Conservation (phyloP, 1,140 invertebrate genomes). For the Goniozus legneri region DNA sequence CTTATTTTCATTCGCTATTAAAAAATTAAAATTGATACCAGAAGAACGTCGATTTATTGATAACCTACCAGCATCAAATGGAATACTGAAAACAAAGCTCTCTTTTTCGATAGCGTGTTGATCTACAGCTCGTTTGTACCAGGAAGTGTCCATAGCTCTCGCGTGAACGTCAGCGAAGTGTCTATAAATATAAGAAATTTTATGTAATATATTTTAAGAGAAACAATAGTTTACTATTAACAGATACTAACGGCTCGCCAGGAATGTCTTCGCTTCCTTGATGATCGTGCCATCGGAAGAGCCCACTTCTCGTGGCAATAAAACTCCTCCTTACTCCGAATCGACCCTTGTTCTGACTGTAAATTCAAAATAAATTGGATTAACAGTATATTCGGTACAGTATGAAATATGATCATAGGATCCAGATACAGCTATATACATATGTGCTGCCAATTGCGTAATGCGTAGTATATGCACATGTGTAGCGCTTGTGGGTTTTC, state of each 20-base stretch:
- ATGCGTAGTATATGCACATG: no score
- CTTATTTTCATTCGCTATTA: constrained; percentile 2
- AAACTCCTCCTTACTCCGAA: constrained; percentile 81
- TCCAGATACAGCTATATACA: no score
- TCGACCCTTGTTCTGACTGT: constrained; percentile 79
- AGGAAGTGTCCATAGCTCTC: constrained; percentile 82
- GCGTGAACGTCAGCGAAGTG: constrained; percentile 79
- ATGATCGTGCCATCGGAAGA: constrained; percentile 81
- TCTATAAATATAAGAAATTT: constrained; percentile 49
- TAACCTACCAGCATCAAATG: constrained; percentile 71
- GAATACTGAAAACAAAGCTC: constrained; percentile 89
- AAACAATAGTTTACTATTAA: not conserved
- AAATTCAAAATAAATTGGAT: no score
- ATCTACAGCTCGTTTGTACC: constrained; percentile 91
- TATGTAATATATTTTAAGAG: not conserved
- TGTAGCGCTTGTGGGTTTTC: no score
- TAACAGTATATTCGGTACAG: no score
- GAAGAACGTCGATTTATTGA: no score
- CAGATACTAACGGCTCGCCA: constrained; percentile 63
- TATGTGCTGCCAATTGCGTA: no score
- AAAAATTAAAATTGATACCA: not conserved
- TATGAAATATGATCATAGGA: no score
- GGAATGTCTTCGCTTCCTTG: constrained; percentile 56
- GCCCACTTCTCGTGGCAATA: constrained; percentile 84
- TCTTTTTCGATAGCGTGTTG: constrained; percentile 81